phyloP scores from a whole-genome alignment of 2,797 vertebrate species.

The Microchirus variegatus region DNA sequence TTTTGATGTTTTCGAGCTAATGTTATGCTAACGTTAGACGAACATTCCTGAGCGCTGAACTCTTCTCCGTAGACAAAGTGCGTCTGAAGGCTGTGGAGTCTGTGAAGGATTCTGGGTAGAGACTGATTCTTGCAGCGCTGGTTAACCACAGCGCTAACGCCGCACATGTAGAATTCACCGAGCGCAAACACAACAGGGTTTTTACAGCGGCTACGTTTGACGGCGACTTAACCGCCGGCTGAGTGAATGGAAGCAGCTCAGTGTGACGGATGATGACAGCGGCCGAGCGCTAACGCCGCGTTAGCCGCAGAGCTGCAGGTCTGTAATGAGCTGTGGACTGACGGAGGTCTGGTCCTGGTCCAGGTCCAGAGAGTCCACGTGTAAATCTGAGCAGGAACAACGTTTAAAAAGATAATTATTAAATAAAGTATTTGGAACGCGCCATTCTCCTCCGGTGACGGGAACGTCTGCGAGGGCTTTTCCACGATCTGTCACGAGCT shows the following conservation, averaged over 20 bases:
- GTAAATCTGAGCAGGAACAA: background rate
- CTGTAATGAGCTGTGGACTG: slow-evolving; percentile 21
- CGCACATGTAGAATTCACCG: slow-evolving; percentile 70
- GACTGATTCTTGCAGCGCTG: slow-evolving; percentile 72
- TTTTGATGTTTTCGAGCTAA: slow-evolving; percentile 8
- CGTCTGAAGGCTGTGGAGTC: background rate
- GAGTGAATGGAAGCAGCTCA: slow-evolving; percentile 31
- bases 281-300: slow-evolving; percentile 9
- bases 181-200: slow-evolving; percentile 60
- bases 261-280: slow-evolving; percentile 37
- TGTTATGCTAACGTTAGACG: slow-evolving; percentile 48
- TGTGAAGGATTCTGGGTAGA: slow-evolving; percentile 67
- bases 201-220: slow-evolving; percentile 54
- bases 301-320: slow-evolving; percentile 6
- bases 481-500: background rate
- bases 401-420: background rate
- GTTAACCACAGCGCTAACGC: slow-evolving; percentile 75
- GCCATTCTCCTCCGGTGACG: too few species aligned
- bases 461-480: background rate
- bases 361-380: too few species aligned
- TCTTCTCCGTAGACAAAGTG: background rate
- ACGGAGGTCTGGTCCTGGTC: background rate
- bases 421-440: too few species aligned
- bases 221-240: slow-evolving; percentile 29
- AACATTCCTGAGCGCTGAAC: slow-evolving; percentile 46